Conservation (phyloP, 92 coral and sea anemone species). For the Zoanthus gigantus region DNA sequence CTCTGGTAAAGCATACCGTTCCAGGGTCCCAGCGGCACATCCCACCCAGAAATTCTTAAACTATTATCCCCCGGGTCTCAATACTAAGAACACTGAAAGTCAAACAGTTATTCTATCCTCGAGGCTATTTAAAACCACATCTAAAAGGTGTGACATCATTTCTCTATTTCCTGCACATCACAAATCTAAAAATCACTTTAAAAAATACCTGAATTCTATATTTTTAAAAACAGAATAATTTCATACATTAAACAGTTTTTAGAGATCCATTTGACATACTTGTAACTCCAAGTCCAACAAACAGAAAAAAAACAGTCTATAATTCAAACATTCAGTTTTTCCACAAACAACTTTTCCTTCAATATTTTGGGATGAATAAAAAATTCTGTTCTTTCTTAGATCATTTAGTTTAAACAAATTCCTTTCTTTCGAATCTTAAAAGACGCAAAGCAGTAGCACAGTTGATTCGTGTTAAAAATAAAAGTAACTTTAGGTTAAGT, state of each 20-base stretch:
- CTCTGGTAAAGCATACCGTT: too few relatives aligned
- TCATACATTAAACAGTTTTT: not conserved
- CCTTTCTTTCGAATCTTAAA: not conserved
- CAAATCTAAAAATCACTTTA: not conserved
- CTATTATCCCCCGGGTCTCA: too few relatives aligned
- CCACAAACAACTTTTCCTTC: not conserved
- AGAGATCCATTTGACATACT: not conserved
- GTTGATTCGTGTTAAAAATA: not conserved
- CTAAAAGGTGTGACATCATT: not conserved
- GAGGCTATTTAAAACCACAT: too few relatives aligned
- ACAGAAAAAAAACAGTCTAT: not conserved
- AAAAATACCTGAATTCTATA: not conserved
- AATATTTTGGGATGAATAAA: not conserved
- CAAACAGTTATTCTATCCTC: too few relatives aligned
- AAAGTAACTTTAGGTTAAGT: not conserved
- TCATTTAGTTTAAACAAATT: not conserved
- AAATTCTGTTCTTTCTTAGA: constrained; percentile 1
- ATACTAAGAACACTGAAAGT: too few relatives aligned
- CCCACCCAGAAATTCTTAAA: too few relatives aligned
- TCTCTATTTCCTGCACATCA: not conserved
- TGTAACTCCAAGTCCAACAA: not conserved
- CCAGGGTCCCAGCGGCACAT: too few relatives aligned
- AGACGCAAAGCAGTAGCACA: not conserved
- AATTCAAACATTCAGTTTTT: not conserved
- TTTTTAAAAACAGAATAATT: not conserved